phyloP scores from a whole-genome alignment of 2,797 vertebrate genomes.

The Ctenochaetus hawaiiensis region DNA sequence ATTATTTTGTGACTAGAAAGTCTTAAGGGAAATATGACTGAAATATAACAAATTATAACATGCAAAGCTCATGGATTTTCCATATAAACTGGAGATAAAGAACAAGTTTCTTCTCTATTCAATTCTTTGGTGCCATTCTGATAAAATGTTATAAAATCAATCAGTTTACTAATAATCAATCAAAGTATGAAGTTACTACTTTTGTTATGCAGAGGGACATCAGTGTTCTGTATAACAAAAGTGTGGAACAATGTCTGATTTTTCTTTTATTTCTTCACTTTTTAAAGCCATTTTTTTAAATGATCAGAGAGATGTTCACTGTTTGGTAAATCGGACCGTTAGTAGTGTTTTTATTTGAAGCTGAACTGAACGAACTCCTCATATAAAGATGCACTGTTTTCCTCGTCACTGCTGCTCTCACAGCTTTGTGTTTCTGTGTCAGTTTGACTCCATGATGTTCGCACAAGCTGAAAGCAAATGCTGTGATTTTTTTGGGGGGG shows the following conservation, averaged over 20 bases:
- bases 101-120: neutral
- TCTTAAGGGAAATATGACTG: neutral
- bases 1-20: neutral
- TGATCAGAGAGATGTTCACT: neutral
- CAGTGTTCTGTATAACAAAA: neutral
- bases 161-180: neutral
- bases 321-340: neutral
- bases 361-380: neutral
- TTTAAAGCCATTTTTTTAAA: neutral
- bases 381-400: neutral
- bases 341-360: neutral
- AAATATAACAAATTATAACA: neutral
- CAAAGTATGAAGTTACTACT: neutral
- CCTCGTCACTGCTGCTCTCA: constrained; percentile 13
- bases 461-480: neutral
- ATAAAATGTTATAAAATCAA: neutral
- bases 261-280: neutral
- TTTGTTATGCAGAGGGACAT: neutral
- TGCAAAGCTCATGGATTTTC: neutral
- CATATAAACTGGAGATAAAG: neutral
- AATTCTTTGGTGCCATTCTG: neutral
- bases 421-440: neutral
- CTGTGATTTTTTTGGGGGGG: neutral
- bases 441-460: neutral
- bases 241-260: neutral